Percentiles rank a stretch among this genome's conserved stretches.
Evolutionary conservation across 2,888 invertebrate genomes (phyloP).

Genomic region (Elmis aenea): DNA sequence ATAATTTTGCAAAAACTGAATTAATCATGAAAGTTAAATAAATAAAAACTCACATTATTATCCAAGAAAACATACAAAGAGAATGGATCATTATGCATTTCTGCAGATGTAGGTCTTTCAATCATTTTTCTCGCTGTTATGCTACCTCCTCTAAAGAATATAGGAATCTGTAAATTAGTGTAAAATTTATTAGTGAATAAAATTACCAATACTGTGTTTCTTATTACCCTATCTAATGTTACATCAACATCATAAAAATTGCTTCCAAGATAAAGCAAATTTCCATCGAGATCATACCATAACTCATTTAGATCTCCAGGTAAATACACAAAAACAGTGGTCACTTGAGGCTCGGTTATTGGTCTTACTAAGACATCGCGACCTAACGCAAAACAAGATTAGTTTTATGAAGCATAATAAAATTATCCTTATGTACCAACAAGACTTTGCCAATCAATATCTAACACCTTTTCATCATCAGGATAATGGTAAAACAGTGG

Average conservation of each 20-base stretch:
- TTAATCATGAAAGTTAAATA: too few species aligned
- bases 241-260: neutral
- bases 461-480: conserved; percentile 47
- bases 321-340: neutral
- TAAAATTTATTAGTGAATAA: neutral
- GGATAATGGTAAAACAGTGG: conserved; percentile 86
- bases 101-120: conserved; percentile 69
- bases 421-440: neutral
- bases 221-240: neutral
- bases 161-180: conserved; percentile 54
- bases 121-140: conserved; percentile 86
- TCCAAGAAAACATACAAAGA: conserved; percentile 79
- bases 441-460: neutral
- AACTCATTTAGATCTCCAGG: neutral
- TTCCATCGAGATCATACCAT: neutral
- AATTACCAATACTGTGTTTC: too few species aligned
- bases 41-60: neutral
- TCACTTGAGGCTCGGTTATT: neutral
- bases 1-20: too few species aligned
- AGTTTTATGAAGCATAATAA: neutral
- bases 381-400: neutral
- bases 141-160: conserved; percentile 82
- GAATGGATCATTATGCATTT: conserved; percentile 83
- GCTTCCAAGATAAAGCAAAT: neutral
- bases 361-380: neutral